Evolutionary conservation across 2,113 vertebrate genomes (phyloP), one percentile per base, ranked within the genome.

Genomic region (Cyrtonyx montezumae): DNA sequence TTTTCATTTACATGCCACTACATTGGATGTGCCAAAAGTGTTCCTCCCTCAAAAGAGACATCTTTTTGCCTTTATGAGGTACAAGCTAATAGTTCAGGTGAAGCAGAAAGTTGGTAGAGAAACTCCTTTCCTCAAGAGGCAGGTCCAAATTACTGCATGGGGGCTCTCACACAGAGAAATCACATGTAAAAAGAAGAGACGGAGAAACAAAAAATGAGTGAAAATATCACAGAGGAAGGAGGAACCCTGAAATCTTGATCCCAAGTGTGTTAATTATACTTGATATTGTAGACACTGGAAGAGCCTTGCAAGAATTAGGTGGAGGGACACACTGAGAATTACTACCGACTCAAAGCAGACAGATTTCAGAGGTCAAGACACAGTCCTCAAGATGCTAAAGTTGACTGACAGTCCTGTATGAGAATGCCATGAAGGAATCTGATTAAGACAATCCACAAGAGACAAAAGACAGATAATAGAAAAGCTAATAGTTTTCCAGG

Each of bases 171-270:
- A 73, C 8, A 80, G 51, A 80, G 37, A 26, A 94, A 80, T 83
- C 61, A 56, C 42, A n/a, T 34, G 26, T 43, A 42, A 79, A 89
- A 93, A 85, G 12, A 45, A 79, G 4, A 74, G 49, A 67, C 45
- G 63, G 69, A 61, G 69, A 80, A 83, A 93, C 37, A 77, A 90
- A 94, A 88, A 67, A 61, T 40, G 65, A 87, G 68, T 92, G 63
- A 83, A 91, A 78, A 63, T 28, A 46, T 46, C 34, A 32, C 68
- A 91, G 26, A 91, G 79, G 6, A 83, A 90, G 65, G 56, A 85
- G 20, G 42, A 88, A 86, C 25, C 42, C 42, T 3, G 1, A 90
- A 75, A 78, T 67, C 55, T 85, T 90, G 66, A 83, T 53, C 17
- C 58, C 45, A n/a, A 2, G 13, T 67, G 34, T 67, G 68, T 82